A percentile compares a stretch with the other conserved stretches of the same genome.
These are phyloP conservation scores for Ailurus styani DNA, from an alignment of 2,113 vertebrate species.

Conservation along the genomic window DNA sequence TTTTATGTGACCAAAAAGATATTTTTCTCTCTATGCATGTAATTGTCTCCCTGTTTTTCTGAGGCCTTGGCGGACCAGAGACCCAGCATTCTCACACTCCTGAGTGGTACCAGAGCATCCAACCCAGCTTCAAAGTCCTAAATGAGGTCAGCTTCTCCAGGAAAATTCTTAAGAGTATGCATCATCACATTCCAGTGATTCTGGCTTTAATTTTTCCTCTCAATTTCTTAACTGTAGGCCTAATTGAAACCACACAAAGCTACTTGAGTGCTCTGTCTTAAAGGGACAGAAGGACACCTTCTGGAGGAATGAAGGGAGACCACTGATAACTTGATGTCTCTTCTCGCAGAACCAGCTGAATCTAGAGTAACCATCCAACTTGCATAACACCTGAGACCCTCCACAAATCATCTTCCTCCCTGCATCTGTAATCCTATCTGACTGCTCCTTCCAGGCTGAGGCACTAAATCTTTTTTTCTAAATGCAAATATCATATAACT, in stretches of 20 bases:
- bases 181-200: background rate
- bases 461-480: background rate
- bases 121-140: background rate
- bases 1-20: background rate
- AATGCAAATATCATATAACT: background rate
- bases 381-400: fast-evolving
- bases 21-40: background rate
- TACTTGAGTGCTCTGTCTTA: background rate
- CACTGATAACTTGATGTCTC: background rate
- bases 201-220: slow-evolving; percentile 33
- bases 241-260: slow-evolving; percentile 55
- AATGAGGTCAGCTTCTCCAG: background rate
- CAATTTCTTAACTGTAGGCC: background rate
- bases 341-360: background rate
- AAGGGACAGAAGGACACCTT: slow-evolving; percentile 31
- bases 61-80: background rate
- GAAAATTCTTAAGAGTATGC: background rate
- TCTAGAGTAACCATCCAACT: fast-evolving
- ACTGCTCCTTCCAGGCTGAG: background rate
- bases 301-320: background rate
- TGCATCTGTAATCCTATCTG: fast-evolving
- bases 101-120: slow-evolving; percentile 14
- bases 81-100: background rate
- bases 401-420: background rate
- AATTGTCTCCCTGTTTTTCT: background rate